Evolutionary conservation across 1,140 invertebrate genomes (phyloP).

Genomic region (Listronotus bonariensis): DNA sequence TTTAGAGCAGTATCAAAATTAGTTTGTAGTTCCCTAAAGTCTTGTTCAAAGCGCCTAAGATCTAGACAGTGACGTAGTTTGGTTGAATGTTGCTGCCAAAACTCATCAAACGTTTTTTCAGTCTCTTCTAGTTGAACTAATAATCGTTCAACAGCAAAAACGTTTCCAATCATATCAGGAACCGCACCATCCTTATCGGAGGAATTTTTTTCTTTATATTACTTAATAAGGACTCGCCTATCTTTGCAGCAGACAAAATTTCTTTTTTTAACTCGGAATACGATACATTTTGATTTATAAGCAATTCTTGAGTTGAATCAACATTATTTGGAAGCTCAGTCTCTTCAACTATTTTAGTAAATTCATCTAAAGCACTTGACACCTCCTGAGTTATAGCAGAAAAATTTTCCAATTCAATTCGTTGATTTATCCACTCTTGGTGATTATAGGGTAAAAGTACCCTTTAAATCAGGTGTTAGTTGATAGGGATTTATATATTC

Average conservation of each 20-base stretch:
- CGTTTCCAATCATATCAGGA: conserved; percentile 80
- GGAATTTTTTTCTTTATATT: conserved; percentile 65
- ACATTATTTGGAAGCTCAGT: conserved; percentile 86
- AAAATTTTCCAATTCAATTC: conserved; percentile 95
- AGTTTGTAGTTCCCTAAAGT: conserved; percentile 78
- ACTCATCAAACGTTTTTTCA: conserved; percentile 89
- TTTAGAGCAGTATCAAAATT: conserved; percentile 74
- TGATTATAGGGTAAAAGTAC: conserved; percentile 88
- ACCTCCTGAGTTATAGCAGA: conserved; percentile 87
- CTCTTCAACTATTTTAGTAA: conserved; percentile 80
- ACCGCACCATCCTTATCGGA: conserved; percentile 60
- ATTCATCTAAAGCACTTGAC: conserved; percentile 79
- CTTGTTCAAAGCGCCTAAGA: conserved; percentile 86
- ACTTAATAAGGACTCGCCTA: conserved; percentile 81
- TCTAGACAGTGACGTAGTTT: conserved; percentile 87
- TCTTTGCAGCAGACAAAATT: conserved; percentile 76
- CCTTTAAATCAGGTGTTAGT: conserved; percentile 87
- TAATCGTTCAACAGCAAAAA: conserved; percentile 89
- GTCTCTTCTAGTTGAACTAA: conserved; percentile 95
- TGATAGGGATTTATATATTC: conserved; percentile 84
- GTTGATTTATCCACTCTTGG: conserved; percentile 94
- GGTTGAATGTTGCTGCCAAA: conserved; percentile 88
- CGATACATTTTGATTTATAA: conserved; percentile 68
- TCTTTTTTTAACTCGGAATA: conserved; percentile 78
- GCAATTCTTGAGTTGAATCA: conserved; percentile 69